Evolutionary conservation across 1,140 invertebrate genomes (phyloP).

Genomic region (Leptonema lineaticorne): DNA sequence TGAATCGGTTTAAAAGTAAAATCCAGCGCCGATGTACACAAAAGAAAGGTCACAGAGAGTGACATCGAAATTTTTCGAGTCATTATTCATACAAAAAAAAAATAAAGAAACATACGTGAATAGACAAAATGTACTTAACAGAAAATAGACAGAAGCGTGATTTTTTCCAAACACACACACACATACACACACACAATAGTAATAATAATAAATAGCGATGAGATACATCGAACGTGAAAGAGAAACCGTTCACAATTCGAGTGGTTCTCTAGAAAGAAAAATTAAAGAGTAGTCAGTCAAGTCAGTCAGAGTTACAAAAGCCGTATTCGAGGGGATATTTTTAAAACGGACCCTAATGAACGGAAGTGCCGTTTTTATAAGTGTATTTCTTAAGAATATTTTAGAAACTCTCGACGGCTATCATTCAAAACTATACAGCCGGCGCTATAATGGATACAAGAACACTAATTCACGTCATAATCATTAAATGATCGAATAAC

Average conservation of each 20-base stretch:
- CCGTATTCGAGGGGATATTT: constrained; percentile 15
- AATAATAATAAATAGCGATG: background rate
- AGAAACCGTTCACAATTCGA: constrained; percentile 6
- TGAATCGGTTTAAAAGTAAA: too few relatives aligned
- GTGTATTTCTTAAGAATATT: constrained; percentile 20
- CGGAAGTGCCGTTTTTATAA: constrained; percentile 27
- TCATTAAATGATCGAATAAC: too few relatives aligned
- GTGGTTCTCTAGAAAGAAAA: background rate
- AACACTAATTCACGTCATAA: too few relatives aligned
- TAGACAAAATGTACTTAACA: background rate
- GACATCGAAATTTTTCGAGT: background rate
- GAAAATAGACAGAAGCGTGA: background rate
- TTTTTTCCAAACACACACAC: too few relatives aligned
- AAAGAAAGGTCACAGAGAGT: too few relatives aligned
- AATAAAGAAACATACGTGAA: background rate
- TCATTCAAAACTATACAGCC: too few relatives aligned
- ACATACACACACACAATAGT: too few relatives aligned
- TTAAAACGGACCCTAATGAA: constrained; percentile 29
- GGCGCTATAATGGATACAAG: too few relatives aligned
- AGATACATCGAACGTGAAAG: background rate
- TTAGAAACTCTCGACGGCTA: too few relatives aligned
- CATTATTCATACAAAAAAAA: background rate
- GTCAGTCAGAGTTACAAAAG: constrained; percentile 8
- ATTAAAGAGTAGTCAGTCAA: too few relatives aligned
- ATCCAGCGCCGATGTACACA: too few relatives aligned